Evolutionary conservation across 2,888 invertebrate genomes (phyloP).

Genomic region (Drosophila maculinotata): DNA sequence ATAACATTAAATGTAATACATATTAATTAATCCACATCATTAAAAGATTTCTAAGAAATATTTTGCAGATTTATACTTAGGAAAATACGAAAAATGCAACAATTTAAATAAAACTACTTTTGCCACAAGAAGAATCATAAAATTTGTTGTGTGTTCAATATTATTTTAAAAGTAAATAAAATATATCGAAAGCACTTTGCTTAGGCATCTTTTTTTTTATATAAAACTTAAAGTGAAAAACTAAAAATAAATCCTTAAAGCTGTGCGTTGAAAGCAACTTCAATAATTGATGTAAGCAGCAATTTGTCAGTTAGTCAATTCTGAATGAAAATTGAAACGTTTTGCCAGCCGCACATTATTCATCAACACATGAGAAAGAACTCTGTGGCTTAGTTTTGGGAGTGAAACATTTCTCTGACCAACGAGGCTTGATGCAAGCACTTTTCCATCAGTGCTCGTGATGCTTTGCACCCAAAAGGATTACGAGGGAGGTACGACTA

Average conservation of each 20-base stretch:
- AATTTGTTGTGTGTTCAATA: too few relatives aligned
- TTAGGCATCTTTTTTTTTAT: too few relatives aligned
- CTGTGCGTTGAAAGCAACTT: background rate
- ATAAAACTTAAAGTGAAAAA: too few relatives aligned
- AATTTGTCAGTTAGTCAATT: slow-evolving; percentile 18
- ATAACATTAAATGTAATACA: too few relatives aligned
- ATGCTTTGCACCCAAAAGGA: slow-evolving; percentile 26
- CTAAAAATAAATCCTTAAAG: background rate
- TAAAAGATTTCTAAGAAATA: too few relatives aligned
- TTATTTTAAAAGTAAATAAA: too few relatives aligned
- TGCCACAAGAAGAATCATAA: too few relatives aligned
- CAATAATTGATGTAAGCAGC: background rate
- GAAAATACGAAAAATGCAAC: too few relatives aligned
- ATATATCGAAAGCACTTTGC: background rate
- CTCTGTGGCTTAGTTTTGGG: slow-evolving; percentile 8
- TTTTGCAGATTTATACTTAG: too few relatives aligned
- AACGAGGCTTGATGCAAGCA: slow-evolving; percentile 17
- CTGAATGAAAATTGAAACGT: slow-evolving; percentile 31
- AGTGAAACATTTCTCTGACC: slow-evolving; percentile 2
- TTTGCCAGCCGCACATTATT: slow-evolving; percentile 29
- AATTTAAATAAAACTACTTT: too few relatives aligned
- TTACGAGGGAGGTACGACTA: slow-evolving; percentile 3
- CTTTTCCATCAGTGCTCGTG: slow-evolving; percentile 20
- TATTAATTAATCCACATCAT: too few relatives aligned
- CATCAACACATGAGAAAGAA: slow-evolving; percentile 11